phyloP scores from a whole-genome alignment of 2,113 vertebrate species.

The Melanostigma gelatinosum region DNA sequence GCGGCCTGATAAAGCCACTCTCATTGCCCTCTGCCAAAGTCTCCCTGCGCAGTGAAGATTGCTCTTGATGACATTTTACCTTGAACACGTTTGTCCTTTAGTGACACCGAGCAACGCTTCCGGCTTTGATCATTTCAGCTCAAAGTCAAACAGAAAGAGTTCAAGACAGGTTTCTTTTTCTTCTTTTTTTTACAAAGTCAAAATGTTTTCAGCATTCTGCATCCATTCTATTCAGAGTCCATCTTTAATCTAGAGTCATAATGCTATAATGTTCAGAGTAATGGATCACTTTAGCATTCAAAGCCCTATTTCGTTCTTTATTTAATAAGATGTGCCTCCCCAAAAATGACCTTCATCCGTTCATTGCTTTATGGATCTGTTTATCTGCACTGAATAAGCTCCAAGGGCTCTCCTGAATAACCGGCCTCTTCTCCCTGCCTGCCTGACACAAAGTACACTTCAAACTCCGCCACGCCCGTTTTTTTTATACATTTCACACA shows the following conservation, averaged over 20 bases:
- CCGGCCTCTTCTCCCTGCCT: constrained; percentile 25
- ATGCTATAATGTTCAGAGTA: constrained; percentile 14
- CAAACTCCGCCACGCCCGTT: constrained; percentile 50
- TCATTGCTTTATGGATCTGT: constrained; percentile 65
- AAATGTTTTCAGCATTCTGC: constrained; percentile 22
- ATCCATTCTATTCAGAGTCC: background rate
- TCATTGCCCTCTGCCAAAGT: constrained; percentile 32
- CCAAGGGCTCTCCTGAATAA: constrained; percentile 28
- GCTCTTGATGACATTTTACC: constrained; percentile 33
- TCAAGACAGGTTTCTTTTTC: background rate
- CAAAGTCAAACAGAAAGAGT: constrained; percentile 36
- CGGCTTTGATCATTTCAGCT: constrained; percentile 38
- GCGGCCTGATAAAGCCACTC: constrained; percentile 25
- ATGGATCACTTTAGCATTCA: constrained; percentile 9
- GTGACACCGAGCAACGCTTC: constrained; percentile 20
- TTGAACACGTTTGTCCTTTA: constrained; percentile 43
- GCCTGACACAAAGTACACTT: constrained; percentile 42
- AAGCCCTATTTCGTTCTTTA: background rate
- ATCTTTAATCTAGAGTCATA: constrained; percentile 37
- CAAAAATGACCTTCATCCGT: constrained; percentile 52
- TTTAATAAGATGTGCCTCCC: background rate
- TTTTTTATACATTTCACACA: constrained; percentile 57
- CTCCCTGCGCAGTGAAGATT: constrained; percentile 31
- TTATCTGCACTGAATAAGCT: constrained; percentile 41
- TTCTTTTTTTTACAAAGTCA: background rate